Conservation (phyloP, 1,140 invertebrate species). For the Anastrepha ludens region DNA sequence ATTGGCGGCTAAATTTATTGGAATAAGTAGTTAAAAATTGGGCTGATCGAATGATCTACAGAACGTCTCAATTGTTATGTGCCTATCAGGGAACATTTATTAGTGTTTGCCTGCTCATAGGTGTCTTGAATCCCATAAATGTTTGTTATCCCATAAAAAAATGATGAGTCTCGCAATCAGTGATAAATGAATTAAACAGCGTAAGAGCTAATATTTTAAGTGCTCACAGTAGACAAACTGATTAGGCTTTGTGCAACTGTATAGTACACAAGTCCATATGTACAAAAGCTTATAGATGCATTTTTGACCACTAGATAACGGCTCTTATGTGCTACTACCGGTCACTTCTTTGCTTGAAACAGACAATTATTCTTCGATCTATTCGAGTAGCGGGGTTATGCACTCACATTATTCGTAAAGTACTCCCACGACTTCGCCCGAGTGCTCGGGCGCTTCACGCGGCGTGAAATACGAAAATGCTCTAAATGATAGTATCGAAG, state of each 20-base stretch:
- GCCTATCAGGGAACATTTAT: no score
- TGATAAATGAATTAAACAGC: slow-evolving; percentile 41
- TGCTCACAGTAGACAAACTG: not conserved
- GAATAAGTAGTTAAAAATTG: no score
- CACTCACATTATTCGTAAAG: no score
- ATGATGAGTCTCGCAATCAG: slow-evolving; percentile 13
- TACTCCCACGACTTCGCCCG: no score
- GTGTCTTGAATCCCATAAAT: not conserved
- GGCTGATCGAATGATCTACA: no score
- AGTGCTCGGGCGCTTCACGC: no score
- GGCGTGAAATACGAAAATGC: no score
- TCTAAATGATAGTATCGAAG: no score
- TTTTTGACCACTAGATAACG: not conserved
- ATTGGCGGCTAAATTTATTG: no score
- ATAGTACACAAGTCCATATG: not conserved
- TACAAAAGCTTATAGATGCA: not conserved
- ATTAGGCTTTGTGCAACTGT: not conserved
- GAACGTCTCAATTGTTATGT: no score
- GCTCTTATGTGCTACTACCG: not conserved
- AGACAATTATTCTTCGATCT: not conserved
- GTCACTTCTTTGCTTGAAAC: not conserved
- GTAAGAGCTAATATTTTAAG: slow-evolving; percentile 28
- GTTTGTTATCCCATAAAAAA: slow-evolving; percentile 7
- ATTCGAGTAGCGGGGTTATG: no score
- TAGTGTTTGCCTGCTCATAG: not conserved